Percentiles rank a stretch among this genome's conserved stretches.
Evolutionary conservation across 1,140 invertebrate species (phyloP).

Genomic region (Megalopta genalis): DNA sequence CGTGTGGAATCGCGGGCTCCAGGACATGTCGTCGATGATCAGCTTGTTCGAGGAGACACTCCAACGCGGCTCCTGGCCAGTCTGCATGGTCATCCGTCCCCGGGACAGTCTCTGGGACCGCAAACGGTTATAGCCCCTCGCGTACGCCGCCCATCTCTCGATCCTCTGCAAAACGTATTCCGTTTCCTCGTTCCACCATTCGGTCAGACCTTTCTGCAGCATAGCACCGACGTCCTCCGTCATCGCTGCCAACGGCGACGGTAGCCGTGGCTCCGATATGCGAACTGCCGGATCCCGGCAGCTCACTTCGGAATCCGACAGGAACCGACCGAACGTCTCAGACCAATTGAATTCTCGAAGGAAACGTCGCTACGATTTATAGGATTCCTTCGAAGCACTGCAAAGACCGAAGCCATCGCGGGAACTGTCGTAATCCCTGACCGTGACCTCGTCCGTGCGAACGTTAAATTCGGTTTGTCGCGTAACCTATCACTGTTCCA

Average conservation of each 20-base stretch:
- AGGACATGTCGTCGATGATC: constrained; percentile 53
- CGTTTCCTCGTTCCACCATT: constrained; percentile 76
- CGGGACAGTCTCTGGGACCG: constrained; percentile 66
- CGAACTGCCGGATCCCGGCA: neutral
- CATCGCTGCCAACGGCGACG: neutral
- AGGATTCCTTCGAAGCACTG: constrained; percentile 58
- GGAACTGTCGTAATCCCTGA: constrained; percentile 45
- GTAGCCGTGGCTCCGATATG: neutral
- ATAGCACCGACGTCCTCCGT: constrained; percentile 22
- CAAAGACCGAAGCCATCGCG: constrained; percentile 61
- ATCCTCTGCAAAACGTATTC: constrained; percentile 75
- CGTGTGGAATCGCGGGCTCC: constrained; percentile 49
- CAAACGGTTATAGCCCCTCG: constrained; percentile 75
- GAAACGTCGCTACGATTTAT: constrained; percentile 52
- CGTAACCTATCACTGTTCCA: neutral
- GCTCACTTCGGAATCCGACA: too few species aligned
- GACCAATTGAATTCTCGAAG: neutral
- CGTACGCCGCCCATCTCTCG: constrained; percentile 73
- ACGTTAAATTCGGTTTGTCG: constrained; percentile 28
- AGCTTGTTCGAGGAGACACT: constrained; percentile 62
- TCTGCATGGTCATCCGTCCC: constrained; percentile 67
- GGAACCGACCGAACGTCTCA: neutral
- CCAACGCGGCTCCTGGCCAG: constrained; percentile 58
- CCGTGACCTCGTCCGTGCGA: constrained; percentile 46
- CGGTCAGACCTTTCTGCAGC: constrained; percentile 66